phyloP scores from a whole-genome alignment of 2,888 invertebrate genomes.

The Calliscelio sp. region DNA sequence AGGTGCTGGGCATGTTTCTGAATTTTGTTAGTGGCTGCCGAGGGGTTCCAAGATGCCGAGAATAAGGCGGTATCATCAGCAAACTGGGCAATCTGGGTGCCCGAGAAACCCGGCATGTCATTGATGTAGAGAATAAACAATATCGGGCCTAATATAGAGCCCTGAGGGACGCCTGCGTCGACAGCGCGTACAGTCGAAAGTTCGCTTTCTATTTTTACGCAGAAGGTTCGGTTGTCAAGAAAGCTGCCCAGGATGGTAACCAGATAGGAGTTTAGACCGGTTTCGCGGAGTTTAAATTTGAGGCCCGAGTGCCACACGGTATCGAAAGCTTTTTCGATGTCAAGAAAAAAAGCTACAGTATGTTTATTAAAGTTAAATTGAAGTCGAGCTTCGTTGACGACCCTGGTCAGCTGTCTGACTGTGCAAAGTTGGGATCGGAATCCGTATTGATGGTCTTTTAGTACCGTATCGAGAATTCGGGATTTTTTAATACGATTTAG shows the following conservation, averaged over 20 bases:
- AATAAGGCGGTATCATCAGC: too few species aligned
- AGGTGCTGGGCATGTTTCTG: too few species aligned
- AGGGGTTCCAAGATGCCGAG: too few species aligned
- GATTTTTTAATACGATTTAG: background rate
- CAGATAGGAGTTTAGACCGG: background rate
- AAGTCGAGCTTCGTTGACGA: background rate
- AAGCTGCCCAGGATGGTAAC: background rate
- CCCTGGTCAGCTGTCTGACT: too few species aligned
- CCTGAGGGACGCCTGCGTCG: too few species aligned
- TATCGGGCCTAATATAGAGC: too few species aligned
- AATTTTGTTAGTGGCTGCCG: too few species aligned
- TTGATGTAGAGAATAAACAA: too few species aligned
- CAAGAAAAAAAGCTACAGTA: background rate
- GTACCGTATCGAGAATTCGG: background rate
- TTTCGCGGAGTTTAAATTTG: background rate
- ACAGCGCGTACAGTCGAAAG: too few species aligned
- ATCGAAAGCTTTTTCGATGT: constrained; percentile 11
- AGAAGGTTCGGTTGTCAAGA: background rate
- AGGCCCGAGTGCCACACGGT: constrained; percentile 3
- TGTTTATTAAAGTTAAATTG: background rate
- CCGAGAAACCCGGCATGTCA: too few species aligned
- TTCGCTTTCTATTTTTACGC: constrained; percentile 9
- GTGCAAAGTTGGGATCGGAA: background rate
- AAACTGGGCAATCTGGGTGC: too few species aligned
- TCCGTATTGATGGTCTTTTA: background rate